phyloP scores from a whole-genome alignment of 2,797 vertebrate species.

The Choloepus didactylus region DNA sequence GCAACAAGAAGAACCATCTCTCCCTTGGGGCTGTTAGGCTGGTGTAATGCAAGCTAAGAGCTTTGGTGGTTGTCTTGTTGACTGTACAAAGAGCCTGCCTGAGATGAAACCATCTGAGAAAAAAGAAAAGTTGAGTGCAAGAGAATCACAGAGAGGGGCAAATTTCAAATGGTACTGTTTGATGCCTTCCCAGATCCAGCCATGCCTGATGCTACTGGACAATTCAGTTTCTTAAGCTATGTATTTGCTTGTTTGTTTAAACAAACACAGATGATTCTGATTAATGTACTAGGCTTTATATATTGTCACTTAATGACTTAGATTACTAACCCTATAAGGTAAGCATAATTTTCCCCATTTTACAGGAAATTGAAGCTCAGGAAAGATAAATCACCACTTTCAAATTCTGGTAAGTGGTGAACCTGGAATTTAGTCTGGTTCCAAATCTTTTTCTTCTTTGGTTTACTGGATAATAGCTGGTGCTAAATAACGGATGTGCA shows the following conservation, averaged over 20 bases:
- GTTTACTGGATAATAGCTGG: background rate
- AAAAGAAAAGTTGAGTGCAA: background rate
- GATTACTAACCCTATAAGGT: background rate
- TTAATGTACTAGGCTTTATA: background rate
- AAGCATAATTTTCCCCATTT: background rate
- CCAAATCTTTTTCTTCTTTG: background rate
- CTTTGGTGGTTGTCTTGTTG: background rate
- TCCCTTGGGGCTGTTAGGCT: background rate
- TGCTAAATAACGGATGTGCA: conserved; percentile 26
- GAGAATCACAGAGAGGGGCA: background rate
- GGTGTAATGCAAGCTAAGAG: background rate
- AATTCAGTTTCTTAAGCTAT: background rate
- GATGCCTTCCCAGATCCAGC: background rate
- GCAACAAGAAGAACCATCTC: background rate
- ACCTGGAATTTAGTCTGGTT: background rate
- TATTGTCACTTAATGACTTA: background rate
- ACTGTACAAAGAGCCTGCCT: background rate
- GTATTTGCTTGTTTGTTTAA: background rate
- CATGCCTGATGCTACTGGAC: background rate
- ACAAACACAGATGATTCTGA: background rate
- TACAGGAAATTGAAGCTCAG: background rate
- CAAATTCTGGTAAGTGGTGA: background rate
- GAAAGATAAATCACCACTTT: background rate
- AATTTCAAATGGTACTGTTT: background rate
- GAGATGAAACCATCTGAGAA: background rate